A percentile compares a stretch with the other conserved stretches of the same genome.
Evolutionary conservation across 2,888 invertebrate species (phyloP).

Genomic region (Pandemis heparana): DNA sequence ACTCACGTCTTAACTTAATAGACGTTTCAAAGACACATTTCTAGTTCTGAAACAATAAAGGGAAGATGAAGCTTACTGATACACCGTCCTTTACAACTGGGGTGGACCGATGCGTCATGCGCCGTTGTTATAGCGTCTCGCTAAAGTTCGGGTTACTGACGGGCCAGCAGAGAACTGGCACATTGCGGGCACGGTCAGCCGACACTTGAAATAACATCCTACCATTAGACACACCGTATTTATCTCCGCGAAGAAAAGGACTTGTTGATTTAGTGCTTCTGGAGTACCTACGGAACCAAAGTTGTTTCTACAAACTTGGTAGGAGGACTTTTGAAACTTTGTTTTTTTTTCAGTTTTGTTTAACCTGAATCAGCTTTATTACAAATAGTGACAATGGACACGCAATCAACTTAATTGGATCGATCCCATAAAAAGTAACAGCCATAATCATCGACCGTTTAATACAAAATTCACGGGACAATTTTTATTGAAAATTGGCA

Average conservation of each 20-base stretch:
- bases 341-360: background rate
- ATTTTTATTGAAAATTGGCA: constrained; percentile 41
- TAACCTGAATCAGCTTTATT: background rate
- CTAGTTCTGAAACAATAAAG: constrained; percentile 37
- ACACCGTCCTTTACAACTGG: constrained; percentile 29
- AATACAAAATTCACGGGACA: constrained; percentile 22
- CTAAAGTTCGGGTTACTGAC: constrained; percentile 29
- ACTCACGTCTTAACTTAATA: constrained; percentile 45
- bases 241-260: constrained; percentile 62
- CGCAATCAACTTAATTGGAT: background rate
- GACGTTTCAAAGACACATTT: constrained; percentile 31
- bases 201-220: constrained; percentile 69
- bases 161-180: constrained; percentile 32
- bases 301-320: constrained; percentile 8
- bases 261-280: constrained; percentile 67
- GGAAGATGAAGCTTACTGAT: constrained; percentile 41
- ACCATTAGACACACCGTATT: constrained; percentile 69
- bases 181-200: constrained; percentile 44
- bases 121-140: constrained; percentile 25
- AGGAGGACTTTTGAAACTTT: background rate
- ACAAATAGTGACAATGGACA: background rate
- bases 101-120: constrained; percentile 25
- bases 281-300: constrained; percentile 48
- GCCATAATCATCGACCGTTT: constrained; percentile 9
- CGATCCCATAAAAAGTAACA: constrained; percentile 21